Conservation (phyloP, 2,797 vertebrate species). For the Clarias laeviceps region DNA sequence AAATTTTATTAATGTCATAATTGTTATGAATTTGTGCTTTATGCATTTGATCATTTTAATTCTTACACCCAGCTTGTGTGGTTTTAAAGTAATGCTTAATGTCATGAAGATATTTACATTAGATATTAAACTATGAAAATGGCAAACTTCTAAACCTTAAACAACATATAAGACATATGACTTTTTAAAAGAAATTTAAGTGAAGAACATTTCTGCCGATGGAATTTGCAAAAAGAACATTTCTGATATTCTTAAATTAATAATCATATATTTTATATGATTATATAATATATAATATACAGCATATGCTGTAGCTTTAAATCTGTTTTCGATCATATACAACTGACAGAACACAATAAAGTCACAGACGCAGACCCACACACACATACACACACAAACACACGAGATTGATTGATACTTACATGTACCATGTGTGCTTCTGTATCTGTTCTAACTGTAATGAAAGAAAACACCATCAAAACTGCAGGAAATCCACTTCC, state of each 20-base stretch:
- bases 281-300: too few species aligned
- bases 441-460: constrained; percentile 98
- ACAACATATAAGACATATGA: background rate
- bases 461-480: constrained; percentile 38
- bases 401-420: constrained; percentile 73
- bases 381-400: background rate
- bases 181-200: background rate
- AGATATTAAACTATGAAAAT: background rate
- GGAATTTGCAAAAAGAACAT: background rate
- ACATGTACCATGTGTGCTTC: constrained; percentile 99
- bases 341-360: background rate
- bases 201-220: background rate
- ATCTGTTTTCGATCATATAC: background rate
- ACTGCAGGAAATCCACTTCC: constrained; percentile 23
- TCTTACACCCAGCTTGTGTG: background rate
- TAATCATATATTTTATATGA: background rate
- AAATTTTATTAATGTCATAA: too few species aligned
- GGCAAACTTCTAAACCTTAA: background rate
- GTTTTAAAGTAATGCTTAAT: background rate
- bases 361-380: too few species aligned
- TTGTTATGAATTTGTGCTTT: background rate
- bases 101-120: background rate
- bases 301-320: too few species aligned
- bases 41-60: background rate
- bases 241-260: background rate